These are phyloP conservation scores for Styela plicata DNA, from an alignment of 23 tunicate genomes.

Conservation along the genomic window DNA sequence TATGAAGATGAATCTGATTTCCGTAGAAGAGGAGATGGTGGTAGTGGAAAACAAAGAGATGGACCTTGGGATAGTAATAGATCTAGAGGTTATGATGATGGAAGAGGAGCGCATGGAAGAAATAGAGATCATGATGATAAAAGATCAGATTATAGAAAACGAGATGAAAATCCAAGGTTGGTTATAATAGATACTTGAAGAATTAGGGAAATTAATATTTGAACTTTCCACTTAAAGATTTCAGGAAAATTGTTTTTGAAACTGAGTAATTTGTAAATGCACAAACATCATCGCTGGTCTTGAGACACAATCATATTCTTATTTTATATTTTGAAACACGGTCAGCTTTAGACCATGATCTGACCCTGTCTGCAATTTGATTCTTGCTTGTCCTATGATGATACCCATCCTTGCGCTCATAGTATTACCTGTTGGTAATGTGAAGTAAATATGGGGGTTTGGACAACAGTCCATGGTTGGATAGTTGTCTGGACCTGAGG, in stretches of 20 bases:
- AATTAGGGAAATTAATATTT: too few relatives aligned
- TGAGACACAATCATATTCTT: too few relatives aligned
- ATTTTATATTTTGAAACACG: too few relatives aligned
- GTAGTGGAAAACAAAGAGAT: constrained; percentile 51
- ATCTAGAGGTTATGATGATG: neutral
- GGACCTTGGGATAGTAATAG: constrained; percentile 7
- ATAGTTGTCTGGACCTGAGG: neutral
- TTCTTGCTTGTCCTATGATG: neutral
- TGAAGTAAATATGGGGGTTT: neutral
- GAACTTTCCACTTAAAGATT: too few relatives aligned
- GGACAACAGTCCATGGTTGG: neutral
- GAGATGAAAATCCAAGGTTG: neutral
- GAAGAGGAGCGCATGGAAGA: neutral
- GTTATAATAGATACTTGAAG: neutral
- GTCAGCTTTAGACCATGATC: too few relatives aligned
- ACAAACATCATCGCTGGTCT: too few relatives aligned
- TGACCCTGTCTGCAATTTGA: too few relatives aligned
- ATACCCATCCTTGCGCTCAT: neutral
- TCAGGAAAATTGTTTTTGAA: too few relatives aligned
- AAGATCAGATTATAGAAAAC: neutral
- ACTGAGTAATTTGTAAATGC: too few relatives aligned
- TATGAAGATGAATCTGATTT: constrained; percentile 19
- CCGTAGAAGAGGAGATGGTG: constrained; percentile 78
- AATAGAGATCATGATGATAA: neutral
- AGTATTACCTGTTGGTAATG: neutral